Base-by-base conservation (phyloP, 1,140 invertebrate species). In the Diprion similis region DNA sequence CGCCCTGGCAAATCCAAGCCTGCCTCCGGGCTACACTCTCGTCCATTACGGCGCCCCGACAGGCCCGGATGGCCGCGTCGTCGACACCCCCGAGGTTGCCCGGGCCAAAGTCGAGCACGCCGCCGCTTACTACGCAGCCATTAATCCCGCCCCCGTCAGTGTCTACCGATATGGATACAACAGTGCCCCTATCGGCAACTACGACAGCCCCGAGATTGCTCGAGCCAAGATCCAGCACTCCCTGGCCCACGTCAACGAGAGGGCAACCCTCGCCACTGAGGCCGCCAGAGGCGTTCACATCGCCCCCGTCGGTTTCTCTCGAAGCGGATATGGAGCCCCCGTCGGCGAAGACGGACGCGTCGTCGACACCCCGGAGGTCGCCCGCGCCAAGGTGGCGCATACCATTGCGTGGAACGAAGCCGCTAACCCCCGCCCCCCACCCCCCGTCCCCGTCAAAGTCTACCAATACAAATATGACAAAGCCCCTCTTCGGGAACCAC, bases 201-300 rank as follows among this genome's bases (percentile, higher is more conserved):
- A 11, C 24, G 66, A 67, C 66, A 17, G 66, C 10, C 66, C 10
- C 66, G 66, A 11, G 10, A 79, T 88, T 8, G 89, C 90, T 71
- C 90, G 89, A 9, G 87, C 88, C 71, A 89, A 89, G 78, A 90
- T 90, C 10, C 89, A 89, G 59, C 91, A 92, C 76, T 89, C 87
- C 76, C 87, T 88, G 4, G 89, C 90, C 8, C 89, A 89, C 65
- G 84, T 86, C 73, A 88, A 90, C 76, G 90, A 90, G 70, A 83
- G 83, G n/a, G 75, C 81, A 76, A 89, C 77, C 81, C 86, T 79
- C 72, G 85, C 72, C 0, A 78, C 78, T 64, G 81, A 83, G 66
- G 79, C 80, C 10, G 76, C 71, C 1, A 51, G 79, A 77, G 3
- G 18, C 68, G n/a, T n/a, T n/a, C 7, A 4, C 45, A 17, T 24